These are phyloP conservation scores for Callaeas wilsoni DNA, from an alignment of 2,113 vertebrate genomes.

Conservation along the genomic window DNA sequence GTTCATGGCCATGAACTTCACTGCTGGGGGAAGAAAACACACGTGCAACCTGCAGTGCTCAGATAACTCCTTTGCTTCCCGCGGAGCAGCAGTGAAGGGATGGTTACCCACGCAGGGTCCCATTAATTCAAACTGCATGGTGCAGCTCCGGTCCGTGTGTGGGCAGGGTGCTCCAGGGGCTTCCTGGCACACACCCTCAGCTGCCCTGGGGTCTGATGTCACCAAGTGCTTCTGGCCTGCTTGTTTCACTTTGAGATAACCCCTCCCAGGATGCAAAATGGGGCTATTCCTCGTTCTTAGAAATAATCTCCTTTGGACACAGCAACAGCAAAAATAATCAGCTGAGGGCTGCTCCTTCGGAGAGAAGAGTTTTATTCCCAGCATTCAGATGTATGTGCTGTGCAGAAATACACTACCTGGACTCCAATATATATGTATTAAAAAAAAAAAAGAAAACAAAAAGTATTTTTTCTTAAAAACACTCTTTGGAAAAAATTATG, in stretches of 20 bases:
- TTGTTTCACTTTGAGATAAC: background rate
- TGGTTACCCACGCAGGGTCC: background rate
- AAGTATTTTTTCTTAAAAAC: background rate
- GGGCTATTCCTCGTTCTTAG: background rate
- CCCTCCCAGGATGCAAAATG: background rate
- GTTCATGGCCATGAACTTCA: background rate
- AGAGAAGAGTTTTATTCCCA: background rate
- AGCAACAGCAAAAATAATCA: background rate
- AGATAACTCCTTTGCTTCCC: background rate
- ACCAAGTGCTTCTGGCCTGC: background rate
- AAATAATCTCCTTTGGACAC: background rate
- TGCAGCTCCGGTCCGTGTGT: accelerated
- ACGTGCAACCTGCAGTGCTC: accelerated
- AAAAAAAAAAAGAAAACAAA: background rate
- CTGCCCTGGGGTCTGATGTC: background rate
- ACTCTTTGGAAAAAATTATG: background rate
- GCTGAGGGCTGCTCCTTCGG: background rate
- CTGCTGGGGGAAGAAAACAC: background rate
- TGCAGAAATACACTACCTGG: background rate
- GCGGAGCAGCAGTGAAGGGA: background rate
- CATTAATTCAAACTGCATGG: background rate
- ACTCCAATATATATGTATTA: background rate
- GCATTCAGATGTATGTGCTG: background rate
- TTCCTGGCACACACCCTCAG: background rate
- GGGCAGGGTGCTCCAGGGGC: accelerated